Conservation (phyloP, 2,797 vertebrate species). For the Manis crassicaudata region DNA sequence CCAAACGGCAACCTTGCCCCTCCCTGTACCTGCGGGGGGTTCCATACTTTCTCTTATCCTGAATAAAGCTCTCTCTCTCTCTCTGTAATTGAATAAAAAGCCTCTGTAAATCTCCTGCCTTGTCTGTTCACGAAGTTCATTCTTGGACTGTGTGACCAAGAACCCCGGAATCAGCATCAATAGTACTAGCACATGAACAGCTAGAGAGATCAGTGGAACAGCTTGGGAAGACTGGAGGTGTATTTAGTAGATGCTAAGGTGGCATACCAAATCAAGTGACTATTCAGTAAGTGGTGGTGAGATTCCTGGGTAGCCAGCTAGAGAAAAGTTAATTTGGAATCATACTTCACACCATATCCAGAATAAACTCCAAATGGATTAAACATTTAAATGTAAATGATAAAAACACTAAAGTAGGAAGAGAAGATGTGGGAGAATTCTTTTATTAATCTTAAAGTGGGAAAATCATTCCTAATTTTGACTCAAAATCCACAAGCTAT, state of each 20-base stretch:
- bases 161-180: too few species aligned
- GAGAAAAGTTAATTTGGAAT: background rate
- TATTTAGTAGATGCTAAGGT: background rate
- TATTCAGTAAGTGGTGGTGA: background rate
- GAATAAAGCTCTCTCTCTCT: too few species aligned
- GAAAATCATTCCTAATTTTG: conserved; percentile 11
- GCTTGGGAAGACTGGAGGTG: background rate
- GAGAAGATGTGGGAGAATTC: background rate
- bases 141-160: too few species aligned
- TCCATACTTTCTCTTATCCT: too few species aligned
- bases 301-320: background rate
- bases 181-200: background rate
- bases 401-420: background rate
- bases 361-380: conserved; percentile 28
- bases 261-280: background rate
- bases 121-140: too few species aligned
- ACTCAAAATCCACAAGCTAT: background rate
- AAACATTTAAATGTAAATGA: background rate
- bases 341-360: background rate
- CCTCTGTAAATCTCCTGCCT: too few species aligned
- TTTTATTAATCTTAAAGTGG: background rate
- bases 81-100: too few species aligned
- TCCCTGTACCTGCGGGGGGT: too few species aligned
- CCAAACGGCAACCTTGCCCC: too few species aligned
- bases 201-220: background rate